phyloP scores from a whole-genome alignment of 2,888 invertebrate genomes.

The Laspeyria flexula region DNA sequence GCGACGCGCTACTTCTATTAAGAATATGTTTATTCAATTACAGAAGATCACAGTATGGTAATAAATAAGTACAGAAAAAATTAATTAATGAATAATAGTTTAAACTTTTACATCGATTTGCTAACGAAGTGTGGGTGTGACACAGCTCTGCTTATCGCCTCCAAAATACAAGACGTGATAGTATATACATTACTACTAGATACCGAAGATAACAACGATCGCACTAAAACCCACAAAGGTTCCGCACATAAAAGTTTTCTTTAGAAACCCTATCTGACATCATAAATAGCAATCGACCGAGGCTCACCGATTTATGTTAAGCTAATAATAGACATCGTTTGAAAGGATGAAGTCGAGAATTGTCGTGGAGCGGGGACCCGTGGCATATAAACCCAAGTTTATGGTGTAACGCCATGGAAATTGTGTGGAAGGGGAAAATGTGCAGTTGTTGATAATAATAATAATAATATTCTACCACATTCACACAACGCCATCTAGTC shows the following conservation, averaged over 20 bases:
- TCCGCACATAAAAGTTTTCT: constrained; percentile 46
- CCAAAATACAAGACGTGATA: too few relatives aligned
- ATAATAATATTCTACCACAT: too few relatives aligned
- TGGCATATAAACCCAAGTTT: constrained; percentile 29
- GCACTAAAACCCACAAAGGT: constrained; percentile 33
- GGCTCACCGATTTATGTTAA: constrained; percentile 53
- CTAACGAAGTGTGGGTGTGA: too few relatives aligned
- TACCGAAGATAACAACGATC: too few relatives aligned
- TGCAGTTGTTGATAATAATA: not conserved
- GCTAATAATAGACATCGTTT: constrained; percentile 44
- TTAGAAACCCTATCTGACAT: constrained; percentile 43
- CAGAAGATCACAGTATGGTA: too few relatives aligned
- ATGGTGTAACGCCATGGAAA: constrained; percentile 4
- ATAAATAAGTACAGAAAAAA: too few relatives aligned
- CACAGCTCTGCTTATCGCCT: too few relatives aligned
- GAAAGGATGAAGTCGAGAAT: constrained; percentile 32
- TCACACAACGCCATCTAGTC: too few relatives aligned
- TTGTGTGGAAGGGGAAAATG: not conserved
- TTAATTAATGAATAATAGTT: too few relatives aligned
- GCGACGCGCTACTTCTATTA: too few relatives aligned
- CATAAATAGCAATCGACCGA: constrained; percentile 55
- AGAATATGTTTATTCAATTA: too few relatives aligned
- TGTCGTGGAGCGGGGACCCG: constrained; percentile 26
- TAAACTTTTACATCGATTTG: too few relatives aligned
- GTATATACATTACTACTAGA: not conserved